Base-by-base conservation (phyloP, 1,140 invertebrate species). In the Harpegnathos saltator region DNA sequence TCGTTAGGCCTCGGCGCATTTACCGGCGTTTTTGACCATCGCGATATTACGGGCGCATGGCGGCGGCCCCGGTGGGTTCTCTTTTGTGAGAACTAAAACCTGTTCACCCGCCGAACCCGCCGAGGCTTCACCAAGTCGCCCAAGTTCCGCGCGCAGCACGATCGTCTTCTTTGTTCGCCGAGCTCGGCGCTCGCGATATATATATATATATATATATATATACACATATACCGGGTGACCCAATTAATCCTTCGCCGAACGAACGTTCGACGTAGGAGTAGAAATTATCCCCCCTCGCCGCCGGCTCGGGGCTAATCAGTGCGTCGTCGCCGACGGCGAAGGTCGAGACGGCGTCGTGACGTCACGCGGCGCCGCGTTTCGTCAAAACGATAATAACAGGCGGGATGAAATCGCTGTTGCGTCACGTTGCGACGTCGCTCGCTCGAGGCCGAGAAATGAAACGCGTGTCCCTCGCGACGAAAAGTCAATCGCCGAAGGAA, bases 21-120 rank as follows among this genome's bases (percentile, higher is more conserved):
- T 74, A 87, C 84, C 68, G n/a, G n/a, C n/a, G n/a, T n/a, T n/a
- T 87, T 87, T 78, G 85, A 61, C 68, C 84, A 59, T 62, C 75
- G 61, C 65, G 85, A 85, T 85, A 85, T 86, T 71, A 69, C 58
- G 75, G 59, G 38, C 44, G 72, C 52, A 29, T 17, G 84, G 68
- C 58, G 68, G 75, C n/a, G n/a, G n/a, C n/a, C n/a, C 24, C 63
- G 61, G 52, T 72, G 38, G 68, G 48, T 54, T 77, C 74, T 38
- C 62, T 68, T 68, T 66, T 86, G 85, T 86, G 84, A 86, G 85
- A 86, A 82, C 77, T 69, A 73, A 86, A 86, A 86, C 84, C 85
- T 86, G 85, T 86, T 86, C 85, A 72, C 24, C 56, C 69, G 52
- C 48, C 65, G 59, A 29, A 50, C 44, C 56, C 48, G 26, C 56